Evolutionary conservation across 2,888 invertebrate genomes (phyloP), one percentile per base, ranked within the genome.

Genomic region (Diadegma fenestrale): DNA sequence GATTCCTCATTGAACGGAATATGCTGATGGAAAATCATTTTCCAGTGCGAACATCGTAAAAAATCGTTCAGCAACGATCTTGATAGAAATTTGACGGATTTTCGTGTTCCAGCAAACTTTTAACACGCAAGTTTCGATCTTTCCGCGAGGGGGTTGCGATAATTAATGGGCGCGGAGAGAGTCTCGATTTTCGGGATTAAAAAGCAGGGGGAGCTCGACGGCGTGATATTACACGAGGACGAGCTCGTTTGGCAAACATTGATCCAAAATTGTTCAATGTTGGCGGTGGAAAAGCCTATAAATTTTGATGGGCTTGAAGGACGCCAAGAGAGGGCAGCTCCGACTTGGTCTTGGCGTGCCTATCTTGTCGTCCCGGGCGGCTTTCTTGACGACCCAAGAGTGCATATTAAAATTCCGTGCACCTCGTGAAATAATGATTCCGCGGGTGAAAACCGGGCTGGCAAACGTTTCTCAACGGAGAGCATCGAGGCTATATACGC

Each of bases 341-440:
- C 12, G 63, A 22, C 64, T 82, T 58, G 22, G 51, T 33, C 43
- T 26, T 48, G n/a, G n/a, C 69, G 66, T 58, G 33, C 33, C 43
- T 43, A 45, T n/a, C 54, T 43, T 14, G 69, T 72, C 79, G 71
- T 69, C 17, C 66, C 37, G 48, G 41, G 19, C 69, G 37, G 26
- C 10, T 22, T 22, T 71, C 51, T 72, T 71, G 71, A 69, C 61
- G 79, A 80, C 26, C 51, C 19, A 63, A 72, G 79, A 80, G 71
- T 80, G 88, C 90, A 90, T 90, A 92, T 92, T 92, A 92, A 92
- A 92, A 92, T 92, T 92, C 91, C 91, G 88, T 88, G 84, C 88
- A 88, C 87, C 86, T 81, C 87, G 87, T 90, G 89, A 89, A 91
- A 91, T 91, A 91, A 89, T 90, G 91, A 91, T 91, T 89, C 85